Conservation (phyloP, 2,888 invertebrate genomes). For the Scaptodrosophila latifasciaeformis region DNA sequence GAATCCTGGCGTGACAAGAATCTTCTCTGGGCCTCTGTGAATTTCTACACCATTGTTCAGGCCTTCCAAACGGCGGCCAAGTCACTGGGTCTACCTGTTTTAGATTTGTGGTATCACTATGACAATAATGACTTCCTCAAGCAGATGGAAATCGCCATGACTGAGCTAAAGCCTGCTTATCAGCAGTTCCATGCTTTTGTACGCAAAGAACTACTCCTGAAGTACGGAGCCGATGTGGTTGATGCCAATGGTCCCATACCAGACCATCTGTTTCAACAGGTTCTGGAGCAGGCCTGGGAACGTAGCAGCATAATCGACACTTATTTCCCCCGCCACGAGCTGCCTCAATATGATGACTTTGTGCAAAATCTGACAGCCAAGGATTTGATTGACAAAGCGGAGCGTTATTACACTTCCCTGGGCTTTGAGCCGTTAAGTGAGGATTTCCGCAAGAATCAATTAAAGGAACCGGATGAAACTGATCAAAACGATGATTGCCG, state of each 20-base stretch:
- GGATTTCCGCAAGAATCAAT: constrained; percentile 58
- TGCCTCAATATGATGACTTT: constrained; percentile 69
- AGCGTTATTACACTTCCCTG: constrained; percentile 68
- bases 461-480: constrained; percentile 63
- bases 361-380: constrained; percentile 58
- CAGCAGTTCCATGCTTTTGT: constrained; percentile 88
- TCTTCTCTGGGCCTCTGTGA: constrained; percentile 65
- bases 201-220: constrained; percentile 80
- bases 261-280: constrained; percentile 82
- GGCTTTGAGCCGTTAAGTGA: constrained; percentile 61
- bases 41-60: constrained; percentile 68
- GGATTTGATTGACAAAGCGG: constrained; percentile 64
- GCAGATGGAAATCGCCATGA: constrained; percentile 75
- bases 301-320: constrained; percentile 67
- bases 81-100: constrained; percentile 63
- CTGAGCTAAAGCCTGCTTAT: constrained; percentile 80
- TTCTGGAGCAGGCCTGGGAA: constrained; percentile 71
- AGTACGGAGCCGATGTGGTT: constrained; percentile 82
- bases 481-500: constrained; percentile 67
- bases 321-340: constrained; percentile 59
- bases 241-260: constrained; percentile 83
- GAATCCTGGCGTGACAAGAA: constrained; percentile 70
- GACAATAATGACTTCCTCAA: constrained; percentile 63
- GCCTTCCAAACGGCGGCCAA: constrained; percentile 65
- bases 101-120: constrained; percentile 66